Conservation (phyloP, 2,797 vertebrate species). For the Alosa sapidissima region DNA sequence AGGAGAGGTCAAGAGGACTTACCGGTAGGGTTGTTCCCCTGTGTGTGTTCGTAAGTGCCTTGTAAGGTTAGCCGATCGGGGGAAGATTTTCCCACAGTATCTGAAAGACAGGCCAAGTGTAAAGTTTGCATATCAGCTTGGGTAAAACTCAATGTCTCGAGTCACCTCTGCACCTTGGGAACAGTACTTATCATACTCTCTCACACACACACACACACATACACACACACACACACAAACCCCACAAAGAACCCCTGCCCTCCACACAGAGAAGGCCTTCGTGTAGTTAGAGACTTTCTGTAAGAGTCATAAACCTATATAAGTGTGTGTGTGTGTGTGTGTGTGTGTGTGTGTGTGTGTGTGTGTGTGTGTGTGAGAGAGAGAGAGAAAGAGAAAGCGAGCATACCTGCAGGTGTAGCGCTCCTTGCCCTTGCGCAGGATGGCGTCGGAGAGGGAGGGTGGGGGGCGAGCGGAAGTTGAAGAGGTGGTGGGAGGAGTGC, state of each 20-base stretch:
- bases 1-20: too few relatives aligned
- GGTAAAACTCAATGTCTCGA: not conserved
- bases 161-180: not conserved
- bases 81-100: constrained; percentile 99
- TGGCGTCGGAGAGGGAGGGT: constrained; percentile 93
- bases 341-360: not conserved
- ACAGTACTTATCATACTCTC: not conserved
- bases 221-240: not conserved
- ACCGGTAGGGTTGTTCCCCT: constrained; percentile 99
- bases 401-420: constrained; percentile 95
- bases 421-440: constrained; percentile 98
- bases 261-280: too few relatives aligned
- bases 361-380: not conserved
- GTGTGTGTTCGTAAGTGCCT: constrained; percentile 98
- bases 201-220: too few relatives aligned
- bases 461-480: constrained; percentile 97
- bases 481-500: constrained; percentile 91
- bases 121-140: constrained; percentile 25
- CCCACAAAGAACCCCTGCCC: too few relatives aligned
- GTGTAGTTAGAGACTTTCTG: too few relatives aligned
- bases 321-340: not conserved
- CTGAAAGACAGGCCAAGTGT: constrained; percentile 63
- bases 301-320: not conserved
- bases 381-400: too few relatives aligned
- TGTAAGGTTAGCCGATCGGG: constrained; percentile 96